Percentiles rank a stretch among this genome's conserved stretches.
Conservation (phyloP, 2,113 vertebrate genomes). For the Psammodynastes pulverulentus region DNA sequence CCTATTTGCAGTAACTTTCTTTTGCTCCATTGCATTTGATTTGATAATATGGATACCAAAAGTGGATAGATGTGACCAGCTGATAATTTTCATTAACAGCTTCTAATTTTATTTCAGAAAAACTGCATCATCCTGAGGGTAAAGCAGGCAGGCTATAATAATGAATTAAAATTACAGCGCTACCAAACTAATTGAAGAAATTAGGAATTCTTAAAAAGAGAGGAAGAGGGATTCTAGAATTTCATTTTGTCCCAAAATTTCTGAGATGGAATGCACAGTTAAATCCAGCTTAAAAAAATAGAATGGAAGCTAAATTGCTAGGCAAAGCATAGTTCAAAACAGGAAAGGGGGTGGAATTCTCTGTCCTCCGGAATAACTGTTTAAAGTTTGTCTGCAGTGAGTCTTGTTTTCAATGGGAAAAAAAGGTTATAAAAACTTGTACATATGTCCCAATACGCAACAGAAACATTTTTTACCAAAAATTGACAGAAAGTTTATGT, state of each 20-base stretch:
- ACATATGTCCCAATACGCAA: background rate
- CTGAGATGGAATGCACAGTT: background rate
- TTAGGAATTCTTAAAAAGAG: background rate
- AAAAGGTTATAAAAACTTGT: background rate
- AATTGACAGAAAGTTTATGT: background rate
- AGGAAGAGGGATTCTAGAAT: background rate
- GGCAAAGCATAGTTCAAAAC: conserved; percentile 17
- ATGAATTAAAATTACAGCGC: background rate
- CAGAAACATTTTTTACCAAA: background rate
- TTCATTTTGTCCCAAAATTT: background rate
- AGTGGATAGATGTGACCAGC: background rate
- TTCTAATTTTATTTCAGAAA: conserved; percentile 9
- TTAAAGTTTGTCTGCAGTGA: conserved; percentile 13
- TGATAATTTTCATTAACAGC: conserved; percentile 14
- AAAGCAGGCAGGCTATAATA: background rate
- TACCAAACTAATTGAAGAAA: background rate
- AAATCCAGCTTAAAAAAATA: conserved; percentile 32
- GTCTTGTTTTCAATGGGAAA: conserved; percentile 5
- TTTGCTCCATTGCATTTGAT: background rate
- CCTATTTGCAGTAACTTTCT: background rate
- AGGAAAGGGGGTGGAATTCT: background rate
- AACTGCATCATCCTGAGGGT: background rate
- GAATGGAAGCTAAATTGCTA: background rate
- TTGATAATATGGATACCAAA: background rate
- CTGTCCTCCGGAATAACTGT: background rate